Evolutionary conservation across 2,113 vertebrate species (phyloP), one percentile per base, ranked within the genome.

Genomic region (Crypturellus undulatus): DNA sequence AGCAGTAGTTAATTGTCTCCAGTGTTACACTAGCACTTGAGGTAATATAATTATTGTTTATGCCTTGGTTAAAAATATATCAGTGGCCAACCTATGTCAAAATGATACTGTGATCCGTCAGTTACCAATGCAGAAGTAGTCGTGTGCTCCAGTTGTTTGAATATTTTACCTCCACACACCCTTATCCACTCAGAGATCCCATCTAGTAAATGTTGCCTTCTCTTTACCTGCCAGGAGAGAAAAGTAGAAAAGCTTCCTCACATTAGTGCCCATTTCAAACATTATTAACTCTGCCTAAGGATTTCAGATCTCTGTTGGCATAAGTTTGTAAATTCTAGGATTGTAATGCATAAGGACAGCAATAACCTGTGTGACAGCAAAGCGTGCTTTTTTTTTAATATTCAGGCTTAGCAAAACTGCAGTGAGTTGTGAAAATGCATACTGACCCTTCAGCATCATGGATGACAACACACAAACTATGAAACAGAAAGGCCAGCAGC

Each of bases 1-100:
- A 96, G 77, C 72, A 72, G 91, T 86, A 92, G 62, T 94, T 94
- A 70, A 52, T 93, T 60, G 28, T 80, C 68, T 72, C 43, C 15
- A 81, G 19, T 79, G 28, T 76, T 91, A 49, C 69, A 92, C 89
- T 30, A 92, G 59, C 54, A 84, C 67, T 59, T 91, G 28, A 79
- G 85, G 91, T 87, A 91, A 91, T 45, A 49, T 0, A 12, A 78
- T 87, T 87, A 85, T 22, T 72, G 88, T 93, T 93, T 92, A 92
- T 64, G 79, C 73, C 47, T 92, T 7, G 3, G 59, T 88, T 94
- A 85, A 88, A 91, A 83, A 40, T 22, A 13, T 42, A 47, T 56
- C 79, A 8, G 4, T 62, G 52, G 90, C 69, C 52, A 84, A 75
- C 49, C 43, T 59, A 4, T 68, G 52, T 75, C 52, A 75, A 80